Evolutionary conservation across 1,140 invertebrate genomes (phyloP).

Genomic region (Bombus superbus): DNA sequence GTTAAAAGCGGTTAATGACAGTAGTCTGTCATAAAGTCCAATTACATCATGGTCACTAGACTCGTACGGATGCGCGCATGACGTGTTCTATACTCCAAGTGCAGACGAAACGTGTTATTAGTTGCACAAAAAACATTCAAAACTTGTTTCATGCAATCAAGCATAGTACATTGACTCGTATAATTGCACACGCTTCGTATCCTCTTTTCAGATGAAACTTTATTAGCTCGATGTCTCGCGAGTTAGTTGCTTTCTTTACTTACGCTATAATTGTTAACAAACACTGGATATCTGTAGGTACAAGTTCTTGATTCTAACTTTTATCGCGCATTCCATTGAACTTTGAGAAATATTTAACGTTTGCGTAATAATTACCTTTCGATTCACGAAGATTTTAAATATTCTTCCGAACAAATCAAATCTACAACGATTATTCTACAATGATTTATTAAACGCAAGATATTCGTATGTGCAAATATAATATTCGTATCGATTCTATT

Average conservation of each 20-base stretch:
- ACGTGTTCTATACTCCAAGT: background rate
- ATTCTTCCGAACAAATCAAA: no score
- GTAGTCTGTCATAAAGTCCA: background rate
- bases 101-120: background rate
- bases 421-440: no score
- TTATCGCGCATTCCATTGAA: no score
- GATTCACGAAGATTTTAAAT: no score
- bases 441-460: no score
- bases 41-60: background rate
- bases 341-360: no score
- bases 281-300: no score
- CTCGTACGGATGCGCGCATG: background rate
- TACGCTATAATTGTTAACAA: no score
- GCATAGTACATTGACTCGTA: background rate
- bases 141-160: slow-evolving; percentile 10
- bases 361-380: no score
- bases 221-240: background rate
- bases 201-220: background rate
- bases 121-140: background rate
- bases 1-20: slow-evolving; percentile 28
- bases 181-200: background rate
- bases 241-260: background rate
- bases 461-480: no score
- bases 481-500: no score
- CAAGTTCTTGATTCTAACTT: no score